These are phyloP conservation scores for Pantherophis guttatus DNA, from an alignment of 2,113 vertebrate species.

Conservation along the genomic window DNA sequence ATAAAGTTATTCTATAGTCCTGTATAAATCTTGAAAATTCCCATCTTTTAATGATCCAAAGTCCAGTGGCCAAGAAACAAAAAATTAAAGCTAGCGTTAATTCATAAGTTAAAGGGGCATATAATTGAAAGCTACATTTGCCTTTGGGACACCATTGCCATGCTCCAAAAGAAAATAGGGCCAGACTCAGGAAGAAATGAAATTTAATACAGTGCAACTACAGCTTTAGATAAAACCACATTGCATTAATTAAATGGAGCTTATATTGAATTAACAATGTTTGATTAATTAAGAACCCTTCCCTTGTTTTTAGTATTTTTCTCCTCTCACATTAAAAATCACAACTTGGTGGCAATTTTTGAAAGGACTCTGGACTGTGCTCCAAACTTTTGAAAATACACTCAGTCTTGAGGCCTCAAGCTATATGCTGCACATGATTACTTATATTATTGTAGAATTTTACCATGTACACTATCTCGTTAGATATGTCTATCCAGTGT, in stretches of 20 bases:
- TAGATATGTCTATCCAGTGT: neutral
- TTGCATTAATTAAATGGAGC: neutral
- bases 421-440: neutral
- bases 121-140: neutral
- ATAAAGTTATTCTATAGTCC: neutral
- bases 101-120: neutral
- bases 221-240: neutral
- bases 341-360: neutral
- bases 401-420: neutral
- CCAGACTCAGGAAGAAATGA: neutral
- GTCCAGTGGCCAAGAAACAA: neutral
- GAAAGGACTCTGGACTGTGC: neutral
- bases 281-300: neutral
- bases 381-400: neutral
- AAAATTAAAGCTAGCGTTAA: neutral
- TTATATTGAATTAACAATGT: neutral
- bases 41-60: neutral
- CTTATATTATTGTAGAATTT: neutral
- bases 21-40: neutral
- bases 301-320: neutral
- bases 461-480: neutral
- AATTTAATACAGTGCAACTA: neutral
- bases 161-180: neutral
- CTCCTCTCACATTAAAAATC: neutral
- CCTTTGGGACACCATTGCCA: neutral